These are phyloP conservation scores for Rhizoglyphus robini DNA, from an alignment of 1,140 invertebrate species.

Conservation along the genomic window DNA sequence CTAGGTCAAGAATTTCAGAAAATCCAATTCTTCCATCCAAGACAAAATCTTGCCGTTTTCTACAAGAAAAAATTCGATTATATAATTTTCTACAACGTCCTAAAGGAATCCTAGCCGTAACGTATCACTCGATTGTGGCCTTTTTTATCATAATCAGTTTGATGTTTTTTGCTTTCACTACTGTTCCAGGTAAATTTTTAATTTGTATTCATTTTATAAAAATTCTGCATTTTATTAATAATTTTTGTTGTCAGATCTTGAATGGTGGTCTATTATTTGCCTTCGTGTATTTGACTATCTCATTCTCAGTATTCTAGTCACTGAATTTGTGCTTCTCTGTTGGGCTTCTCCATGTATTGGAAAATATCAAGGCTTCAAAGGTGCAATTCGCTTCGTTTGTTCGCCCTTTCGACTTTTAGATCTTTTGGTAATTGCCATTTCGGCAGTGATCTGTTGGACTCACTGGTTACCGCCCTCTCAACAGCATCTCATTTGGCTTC, in stretches of 20 bases:
- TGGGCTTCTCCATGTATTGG: constrained; percentile 5
- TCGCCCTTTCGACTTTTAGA: constrained; percentile 6
- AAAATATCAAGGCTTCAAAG: not conserved
- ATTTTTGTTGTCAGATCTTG: not conserved
- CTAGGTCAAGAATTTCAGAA: no score
- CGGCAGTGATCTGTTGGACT: not conserved
- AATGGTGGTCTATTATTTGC: not conserved
- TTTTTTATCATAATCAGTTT: not conserved
- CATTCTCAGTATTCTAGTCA: not conserved
- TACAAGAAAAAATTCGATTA: no score
- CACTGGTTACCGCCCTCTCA: not conserved
- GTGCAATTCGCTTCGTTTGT: not conserved
- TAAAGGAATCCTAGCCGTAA: not conserved
- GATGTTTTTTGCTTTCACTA: not conserved
- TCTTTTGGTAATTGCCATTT: not conserved
- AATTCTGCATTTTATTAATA: not conserved
- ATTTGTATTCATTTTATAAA: not conserved
- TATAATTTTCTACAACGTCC: constrained; percentile 6
- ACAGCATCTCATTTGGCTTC: not conserved
- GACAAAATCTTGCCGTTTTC: no score
- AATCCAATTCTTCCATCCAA: no score
- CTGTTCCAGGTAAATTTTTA: not conserved
- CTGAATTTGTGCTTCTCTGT: not conserved
- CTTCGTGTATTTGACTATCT: not conserved
- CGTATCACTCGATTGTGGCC: not conserved